Evolutionary conservation across 30 jellyfish, hydroid and myxozoan genomes (phyloP).

Genomic region (Aurelia sp.): DNA sequence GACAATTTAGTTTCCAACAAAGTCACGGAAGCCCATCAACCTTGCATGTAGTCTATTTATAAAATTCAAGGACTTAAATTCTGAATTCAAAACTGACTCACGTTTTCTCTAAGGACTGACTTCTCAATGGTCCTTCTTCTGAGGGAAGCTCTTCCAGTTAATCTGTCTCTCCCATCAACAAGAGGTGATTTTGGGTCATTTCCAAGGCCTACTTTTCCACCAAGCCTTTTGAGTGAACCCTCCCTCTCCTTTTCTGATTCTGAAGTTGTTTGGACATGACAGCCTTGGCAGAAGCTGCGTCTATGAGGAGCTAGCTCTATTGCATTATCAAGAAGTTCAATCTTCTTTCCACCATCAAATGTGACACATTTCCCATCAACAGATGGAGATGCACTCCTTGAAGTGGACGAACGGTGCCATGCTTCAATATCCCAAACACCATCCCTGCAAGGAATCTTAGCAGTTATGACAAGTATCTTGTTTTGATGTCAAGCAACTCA

Average conservation of each 20-base stretch:
- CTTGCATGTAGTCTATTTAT: no score
- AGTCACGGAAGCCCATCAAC: no score
- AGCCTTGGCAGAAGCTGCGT: slow-evolving; percentile 93
- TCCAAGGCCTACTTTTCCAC: slow-evolving; percentile 40
- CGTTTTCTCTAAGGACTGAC: slow-evolving; percentile 62
- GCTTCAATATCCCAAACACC: slow-evolving; percentile 98
- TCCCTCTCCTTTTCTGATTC: slow-evolving; percentile 72
- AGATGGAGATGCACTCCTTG: slow-evolving; percentile 88
- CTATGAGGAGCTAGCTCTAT: slow-evolving; percentile 95
- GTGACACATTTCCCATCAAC: slow-evolving; percentile 72
- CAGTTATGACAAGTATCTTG: no score
- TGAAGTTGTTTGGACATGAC: slow-evolving; percentile 81
- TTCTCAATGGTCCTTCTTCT: slow-evolving; percentile 81
- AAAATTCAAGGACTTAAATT: no score
- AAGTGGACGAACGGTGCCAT: slow-evolving; percentile 84
- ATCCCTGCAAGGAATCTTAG: slow-evolving; percentile 49
- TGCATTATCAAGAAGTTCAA: slow-evolving; percentile 74
- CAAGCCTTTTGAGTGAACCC: slow-evolving; percentile 50
- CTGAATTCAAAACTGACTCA: background rate
- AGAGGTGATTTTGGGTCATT: slow-evolving; percentile 28
- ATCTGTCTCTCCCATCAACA: slow-evolving; percentile 77
- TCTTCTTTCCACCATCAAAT: slow-evolving; percentile 74
- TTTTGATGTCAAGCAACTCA: no score
- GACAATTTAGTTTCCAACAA: no score
- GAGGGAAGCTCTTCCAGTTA: slow-evolving; percentile 93